A percentile compares a stretch with the other conserved stretches of the same genome.
Evolutionary conservation across 2,113 vertebrate species (phyloP).

Genomic region (Neopipo cinnamomea): DNA sequence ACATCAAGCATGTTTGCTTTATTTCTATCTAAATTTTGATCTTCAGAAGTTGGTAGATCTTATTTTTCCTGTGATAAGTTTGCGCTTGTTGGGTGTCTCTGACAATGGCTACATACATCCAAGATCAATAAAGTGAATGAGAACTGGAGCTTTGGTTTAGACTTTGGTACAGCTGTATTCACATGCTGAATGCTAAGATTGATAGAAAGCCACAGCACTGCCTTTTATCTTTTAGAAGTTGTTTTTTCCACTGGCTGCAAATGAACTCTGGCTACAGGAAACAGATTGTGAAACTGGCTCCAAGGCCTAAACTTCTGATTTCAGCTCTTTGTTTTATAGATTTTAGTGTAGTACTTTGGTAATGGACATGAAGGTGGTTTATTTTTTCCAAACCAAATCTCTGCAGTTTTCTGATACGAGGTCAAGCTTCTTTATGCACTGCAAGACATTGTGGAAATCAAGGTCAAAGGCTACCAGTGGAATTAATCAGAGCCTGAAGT

Average conservation of each 20-base stretch:
- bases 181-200: background rate
- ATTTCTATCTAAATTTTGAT: background rate
- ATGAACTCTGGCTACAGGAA: constrained; percentile 64
- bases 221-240: constrained; percentile 62
- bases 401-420: constrained; percentile 33
- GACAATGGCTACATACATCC: background rate
- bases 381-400: constrained; percentile 55
- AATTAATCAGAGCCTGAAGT: constrained; percentile 47
- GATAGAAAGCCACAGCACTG: constrained; percentile 36
- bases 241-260: constrained; percentile 65
- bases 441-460: constrained; percentile 52
- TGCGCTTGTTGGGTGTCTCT: background rate
- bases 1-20: background rate
- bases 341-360: constrained; percentile 25
- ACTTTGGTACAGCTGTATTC: background rate
- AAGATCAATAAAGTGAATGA: background rate
- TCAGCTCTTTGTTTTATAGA: constrained; percentile 57
- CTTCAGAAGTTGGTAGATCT: background rate
- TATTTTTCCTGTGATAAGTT: background rate
- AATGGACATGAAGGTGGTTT: constrained; percentile 33
- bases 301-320: constrained; percentile 53
- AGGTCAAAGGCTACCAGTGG: constrained; percentile 46
- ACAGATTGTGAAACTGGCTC: constrained; percentile 68
- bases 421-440: background rate
- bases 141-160: background rate